Evolutionary conservation across 2,113 vertebrate genomes (phyloP), one percentile per base, ranked within the genome.

Genomic region (Vimba vimba): DNA sequence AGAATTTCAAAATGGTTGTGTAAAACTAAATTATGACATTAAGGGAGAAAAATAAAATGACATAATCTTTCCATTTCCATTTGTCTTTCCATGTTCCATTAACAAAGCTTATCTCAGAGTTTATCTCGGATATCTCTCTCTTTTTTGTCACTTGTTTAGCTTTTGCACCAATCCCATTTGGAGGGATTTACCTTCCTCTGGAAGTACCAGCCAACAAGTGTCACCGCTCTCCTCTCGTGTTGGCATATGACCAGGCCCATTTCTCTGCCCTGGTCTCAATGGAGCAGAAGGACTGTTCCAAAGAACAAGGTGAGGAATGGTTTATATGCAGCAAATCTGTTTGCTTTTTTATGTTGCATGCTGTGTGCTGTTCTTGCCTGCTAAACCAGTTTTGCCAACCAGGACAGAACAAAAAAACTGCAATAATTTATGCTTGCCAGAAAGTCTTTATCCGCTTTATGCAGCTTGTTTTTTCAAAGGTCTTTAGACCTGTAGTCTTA

Each of bases 211-310:
- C 96, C 85, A 94, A 89, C 93, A 97, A 97, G 93, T 99, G 98
- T 92, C 97, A 99, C 60, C 95, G 97, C 43, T 98, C 97, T 0
- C 98, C 98, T 0, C 90, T 99, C 88, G 98, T 99, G 1, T 94
- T 99, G 82, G 97, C 98, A 0, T 99, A 99, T 0, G 98, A 99
- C 87, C 98, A 99, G 93, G 98, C 98, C 1, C 98, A 99, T 93
- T 99, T 99, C 21, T 99, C 98, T 30, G 98, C 98, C 6, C 95
- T 99, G 80, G 98, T 99, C 23, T 99, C 98, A 88, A 99, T 98
- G 98, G 98, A 99, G 90, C 97, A 98, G 95, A 97, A 96, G 88
- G 97, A 98, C 76, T 91, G 93, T 84, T 77, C 95, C 36, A 98
- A 97, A 92, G 97, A 98, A 36, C 97, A 98, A 96, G 97, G 98